Conservation (phyloP, 1,140 invertebrate species). For the Diabrotica virgifera region DNA sequence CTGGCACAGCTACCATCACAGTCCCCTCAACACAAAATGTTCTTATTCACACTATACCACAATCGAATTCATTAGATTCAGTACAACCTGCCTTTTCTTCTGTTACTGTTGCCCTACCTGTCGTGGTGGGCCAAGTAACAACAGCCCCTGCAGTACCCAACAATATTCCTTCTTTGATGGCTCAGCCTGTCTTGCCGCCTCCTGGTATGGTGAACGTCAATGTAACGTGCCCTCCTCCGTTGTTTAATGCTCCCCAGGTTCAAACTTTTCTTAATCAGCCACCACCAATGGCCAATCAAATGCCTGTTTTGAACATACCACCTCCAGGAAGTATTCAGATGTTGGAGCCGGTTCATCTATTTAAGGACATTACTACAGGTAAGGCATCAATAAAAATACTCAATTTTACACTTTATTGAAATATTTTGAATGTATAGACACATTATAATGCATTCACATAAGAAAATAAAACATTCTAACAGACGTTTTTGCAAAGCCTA, state of each 20-base stretch:
- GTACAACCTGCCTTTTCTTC: slow-evolving; percentile 27
- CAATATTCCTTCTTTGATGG: slow-evolving; percentile 45
- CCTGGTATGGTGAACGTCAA: slow-evolving; percentile 51
- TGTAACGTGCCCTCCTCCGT: slow-evolving; percentile 40
- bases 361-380: too few relatives aligned
- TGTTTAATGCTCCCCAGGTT: slow-evolving; percentile 42
- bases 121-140: slow-evolving; percentile 24
- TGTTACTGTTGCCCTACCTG: slow-evolving; percentile 30
- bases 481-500: too few relatives aligned
- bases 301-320: slow-evolving; percentile 51
- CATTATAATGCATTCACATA: too few relatives aligned
- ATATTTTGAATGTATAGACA: too few relatives aligned
- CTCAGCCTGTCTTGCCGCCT: slow-evolving; percentile 48
- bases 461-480: too few relatives aligned
- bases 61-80: slow-evolving; percentile 17
- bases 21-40: slow-evolving; percentile 23
- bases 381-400: too few relatives aligned
- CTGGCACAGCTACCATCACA: slow-evolving; percentile 1
- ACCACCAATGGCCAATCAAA: slow-evolving; percentile 29
- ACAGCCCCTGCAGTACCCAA: slow-evolving; percentile 9
- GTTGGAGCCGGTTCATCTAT: too few relatives aligned
- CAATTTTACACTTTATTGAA: too few relatives aligned
- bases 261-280: slow-evolving; percentile 38
- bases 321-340: slow-evolving; percentile 12
- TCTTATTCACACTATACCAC: slow-evolving; percentile 16